These are phyloP conservation scores for Trematomus loennbergii DNA, from an alignment of 2,113 vertebrate species.

Conservation along the genomic window DNA sequence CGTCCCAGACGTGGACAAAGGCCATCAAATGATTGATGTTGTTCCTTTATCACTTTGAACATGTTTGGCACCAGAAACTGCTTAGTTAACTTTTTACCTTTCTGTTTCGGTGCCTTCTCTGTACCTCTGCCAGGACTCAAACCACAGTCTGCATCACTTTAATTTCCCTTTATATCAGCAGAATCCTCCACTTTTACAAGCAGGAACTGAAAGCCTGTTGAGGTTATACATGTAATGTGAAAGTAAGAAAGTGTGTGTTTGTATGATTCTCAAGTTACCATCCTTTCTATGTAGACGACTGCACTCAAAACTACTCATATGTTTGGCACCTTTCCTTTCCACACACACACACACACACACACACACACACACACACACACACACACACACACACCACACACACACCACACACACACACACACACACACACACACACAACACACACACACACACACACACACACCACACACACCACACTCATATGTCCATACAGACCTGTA, in stretches of 20 bases:
- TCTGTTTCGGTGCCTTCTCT: not conserved
- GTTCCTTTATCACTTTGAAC: not conserved
- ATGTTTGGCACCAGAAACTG: not conserved
- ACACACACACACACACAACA: not conserved
- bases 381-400: not conserved
- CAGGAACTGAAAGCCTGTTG: constrained; percentile 47
- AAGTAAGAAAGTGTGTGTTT: constrained; percentile 20
- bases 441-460: not conserved
- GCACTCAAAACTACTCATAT: constrained; percentile 10
- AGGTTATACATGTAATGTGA: constrained; percentile 8
- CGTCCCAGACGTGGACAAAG: not conserved
- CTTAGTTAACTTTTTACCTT: not conserved
- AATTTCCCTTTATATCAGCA: constrained; percentile 8
- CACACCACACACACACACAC: not conserved
- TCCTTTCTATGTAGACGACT: not conserved
- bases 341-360: not conserved
- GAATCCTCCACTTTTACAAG: constrained; percentile 9
- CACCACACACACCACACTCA: not conserved
- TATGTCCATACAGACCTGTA: constrained; percentile 9
- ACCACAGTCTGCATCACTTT: not conserved
- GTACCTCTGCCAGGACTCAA: not conserved
- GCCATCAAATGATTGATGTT: not conserved
- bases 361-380: not conserved
- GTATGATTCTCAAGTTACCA: constrained; percentile 4
- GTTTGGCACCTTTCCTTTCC: constrained; percentile 4